Conservation (phyloP, 2,888 invertebrate species). For the Eupsilia transversa region DNA sequence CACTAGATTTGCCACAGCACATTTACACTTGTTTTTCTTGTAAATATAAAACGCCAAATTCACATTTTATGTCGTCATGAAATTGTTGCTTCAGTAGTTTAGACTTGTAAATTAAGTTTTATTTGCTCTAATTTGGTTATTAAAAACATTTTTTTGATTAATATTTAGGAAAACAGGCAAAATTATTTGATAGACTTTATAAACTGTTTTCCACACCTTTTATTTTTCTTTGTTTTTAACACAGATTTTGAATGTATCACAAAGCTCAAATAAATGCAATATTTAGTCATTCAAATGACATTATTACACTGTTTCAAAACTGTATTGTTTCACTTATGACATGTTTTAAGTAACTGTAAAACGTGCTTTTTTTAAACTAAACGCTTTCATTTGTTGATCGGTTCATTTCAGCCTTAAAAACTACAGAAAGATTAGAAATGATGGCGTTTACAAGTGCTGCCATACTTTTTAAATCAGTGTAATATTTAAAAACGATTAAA, state of each 20-base stretch:
- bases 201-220: conserved; percentile 14
- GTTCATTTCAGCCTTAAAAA: neutral
- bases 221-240: conserved; percentile 31
- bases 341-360: neutral
- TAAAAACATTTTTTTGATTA: neutral
- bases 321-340: neutral
- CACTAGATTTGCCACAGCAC: neutral
- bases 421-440: neutral
- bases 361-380: neutral
- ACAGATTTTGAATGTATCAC: conserved; percentile 5
- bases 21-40: too few species aligned
- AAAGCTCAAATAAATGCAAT: conserved; percentile 20
- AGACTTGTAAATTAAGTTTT: conserved; percentile 4
- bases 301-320: conserved; percentile 16
- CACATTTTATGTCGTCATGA: too few species aligned
- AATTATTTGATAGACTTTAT: conserved; percentile 17
- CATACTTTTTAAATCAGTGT: conserved; percentile 25
- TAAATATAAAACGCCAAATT: too few species aligned
- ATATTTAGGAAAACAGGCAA: conserved; percentile 6
- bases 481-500: neutral
- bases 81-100: conserved; percentile 23
- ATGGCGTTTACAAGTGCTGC: too few species aligned
- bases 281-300: conserved; percentile 3
- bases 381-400: neutral
- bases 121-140: neutral